Evolutionary conservation across 2,888 invertebrate genomes (phyloP), one percentile per base, ranked within the genome.

Genomic region (Steromphala cineraria): DNA sequence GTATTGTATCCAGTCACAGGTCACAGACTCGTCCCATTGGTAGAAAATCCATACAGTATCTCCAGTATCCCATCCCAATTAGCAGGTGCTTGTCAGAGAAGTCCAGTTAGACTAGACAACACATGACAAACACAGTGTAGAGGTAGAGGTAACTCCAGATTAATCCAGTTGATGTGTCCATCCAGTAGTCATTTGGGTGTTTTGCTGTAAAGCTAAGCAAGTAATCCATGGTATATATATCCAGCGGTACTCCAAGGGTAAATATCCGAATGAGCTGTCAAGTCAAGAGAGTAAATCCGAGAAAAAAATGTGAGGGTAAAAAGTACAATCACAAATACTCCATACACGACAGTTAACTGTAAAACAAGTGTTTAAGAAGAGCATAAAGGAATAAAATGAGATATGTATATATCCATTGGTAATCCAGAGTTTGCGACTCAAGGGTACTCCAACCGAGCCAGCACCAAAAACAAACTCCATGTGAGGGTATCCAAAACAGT

Each of bases 221-320:
- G 40, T 24, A 71, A 36, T 71, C 71, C 71, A 71, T 71, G 71
- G 71, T 71, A 71, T 17, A 36, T 36, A 71, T 40, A 71, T 71
- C 71, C 71, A 46, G 62, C 62, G 46, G 46, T 46, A 46, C 46
- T 46, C 46, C 46, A 36, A 71, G 36, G 71, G 71, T 71, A 71
- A 71, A 71, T 71, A 71, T 71, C 71, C 71, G 71, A 56, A 36
- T 71, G 19, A 28, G n/a, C 71, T 71, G 71, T 40, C 24, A 71
- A 40, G 71, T 71, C 40, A 71, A 71, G 31, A 19, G 40, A n/a
- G 71, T 71, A 71, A 15, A 71, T 71, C 71, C 71, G 36, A 36
- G 10, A 13, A 36, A 36, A 19, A 71, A 71, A 71, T 40, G 4
- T 19, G 15, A 17, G 40, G 36, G n/a, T 24, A 36, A 36, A 71